Evolutionary conservation across 2,113 vertebrate species (phyloP).

Genomic region (Scortum barcoo): DNA sequence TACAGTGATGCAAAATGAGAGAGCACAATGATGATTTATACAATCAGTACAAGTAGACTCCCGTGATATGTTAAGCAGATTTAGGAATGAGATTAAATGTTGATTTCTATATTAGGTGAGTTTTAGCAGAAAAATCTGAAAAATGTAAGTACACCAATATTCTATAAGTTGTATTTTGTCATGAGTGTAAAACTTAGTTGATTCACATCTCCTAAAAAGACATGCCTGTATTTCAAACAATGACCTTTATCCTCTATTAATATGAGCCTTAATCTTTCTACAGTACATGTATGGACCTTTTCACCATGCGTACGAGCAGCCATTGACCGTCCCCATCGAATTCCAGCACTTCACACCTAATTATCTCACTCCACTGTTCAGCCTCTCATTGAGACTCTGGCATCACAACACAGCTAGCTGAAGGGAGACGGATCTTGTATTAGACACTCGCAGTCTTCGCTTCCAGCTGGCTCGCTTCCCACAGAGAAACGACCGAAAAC

Average conservation of each 20-base stretch:
- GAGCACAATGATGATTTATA: neutral
- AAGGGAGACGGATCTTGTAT: conserved; percentile 48
- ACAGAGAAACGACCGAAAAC: conserved; percentile 57
- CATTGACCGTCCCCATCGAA: conserved; percentile 42
- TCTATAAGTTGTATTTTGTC: neutral
- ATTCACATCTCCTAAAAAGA: conserved; percentile 22
- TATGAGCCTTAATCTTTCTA: conserved; percentile 19
- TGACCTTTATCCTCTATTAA: conserved; percentile 28
- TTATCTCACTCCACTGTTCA: conserved; percentile 63
- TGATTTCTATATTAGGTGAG: neutral
- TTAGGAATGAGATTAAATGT: neutral
- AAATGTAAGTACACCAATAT: neutral
- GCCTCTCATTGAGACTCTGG: conserved; percentile 58
- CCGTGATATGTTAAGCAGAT: neutral
- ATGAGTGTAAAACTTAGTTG: neutral
- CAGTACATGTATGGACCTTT: conserved; percentile 2
- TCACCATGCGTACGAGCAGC: conserved; percentile 6
- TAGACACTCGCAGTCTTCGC: conserved; percentile 45
- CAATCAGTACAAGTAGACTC: neutral
- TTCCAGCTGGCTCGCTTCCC: conserved; percentile 74
- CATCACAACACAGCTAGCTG: conserved; percentile 45
- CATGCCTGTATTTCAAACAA: conserved; percentile 18
- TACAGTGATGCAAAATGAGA: neutral
- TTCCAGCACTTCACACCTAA: conserved; percentile 62
- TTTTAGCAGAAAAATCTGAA: neutral